These are phyloP conservation scores for Arrhopalites spinosus DNA, from an alignment of 2,888 invertebrate species.

Conservation along the genomic window DNA sequence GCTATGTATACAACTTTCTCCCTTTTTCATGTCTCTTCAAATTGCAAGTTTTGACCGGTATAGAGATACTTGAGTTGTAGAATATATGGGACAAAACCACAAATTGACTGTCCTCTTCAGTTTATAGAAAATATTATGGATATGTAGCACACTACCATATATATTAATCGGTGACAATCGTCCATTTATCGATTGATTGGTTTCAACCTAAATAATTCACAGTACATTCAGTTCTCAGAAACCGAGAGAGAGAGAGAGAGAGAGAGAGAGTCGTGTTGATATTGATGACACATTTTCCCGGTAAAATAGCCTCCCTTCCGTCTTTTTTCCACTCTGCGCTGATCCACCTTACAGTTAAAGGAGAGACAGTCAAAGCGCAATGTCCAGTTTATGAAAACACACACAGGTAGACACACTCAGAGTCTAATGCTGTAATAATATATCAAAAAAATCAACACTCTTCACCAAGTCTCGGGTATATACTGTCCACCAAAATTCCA, in stretches of 20 bases:
- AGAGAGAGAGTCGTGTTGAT: conserved; percentile 11
- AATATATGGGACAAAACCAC: not conserved
- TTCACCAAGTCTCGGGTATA: too few relatives aligned
- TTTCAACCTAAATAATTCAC: conserved; percentile 30
- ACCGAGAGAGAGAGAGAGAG: too few relatives aligned
- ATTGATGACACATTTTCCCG: conserved; percentile 23
- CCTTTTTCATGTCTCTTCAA: too few relatives aligned
- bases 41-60: too few relatives aligned
- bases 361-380: too few relatives aligned
- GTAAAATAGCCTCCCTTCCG: not conserved
- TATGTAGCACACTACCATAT: not conserved
- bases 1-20: too few relatives aligned
- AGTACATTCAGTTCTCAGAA: not conserved
- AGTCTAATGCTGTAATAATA: not conserved
- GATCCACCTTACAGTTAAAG: not conserved
- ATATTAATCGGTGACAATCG: conserved; percentile 35
- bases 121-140: not conserved
- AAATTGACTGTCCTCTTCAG: not conserved
- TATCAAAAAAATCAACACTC: too few relatives aligned
- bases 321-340: not conserved
- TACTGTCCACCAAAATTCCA: too few relatives aligned
- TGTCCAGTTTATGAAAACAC: not conserved
- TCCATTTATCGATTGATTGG: conserved; percentile 34
- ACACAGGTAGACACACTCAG: not conserved
- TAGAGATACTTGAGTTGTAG: not conserved